These are phyloP conservation scores for Melanotus villosus DNA, from an alignment of 2,888 invertebrate genomes.

Conservation along the genomic window DNA sequence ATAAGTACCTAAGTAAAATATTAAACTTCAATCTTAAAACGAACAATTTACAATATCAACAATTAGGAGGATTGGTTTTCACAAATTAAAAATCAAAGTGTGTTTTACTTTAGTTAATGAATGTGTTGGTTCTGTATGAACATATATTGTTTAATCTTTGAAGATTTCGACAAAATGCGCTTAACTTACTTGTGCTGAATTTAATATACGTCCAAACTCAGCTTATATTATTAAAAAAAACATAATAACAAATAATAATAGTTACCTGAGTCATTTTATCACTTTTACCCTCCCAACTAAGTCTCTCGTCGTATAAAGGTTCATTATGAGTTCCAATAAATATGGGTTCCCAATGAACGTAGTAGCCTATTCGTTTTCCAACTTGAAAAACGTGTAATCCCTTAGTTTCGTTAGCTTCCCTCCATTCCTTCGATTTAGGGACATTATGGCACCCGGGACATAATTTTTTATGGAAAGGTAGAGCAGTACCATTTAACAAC, in stretches of 20 bases:
- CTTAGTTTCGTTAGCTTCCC: constrained; percentile 78
- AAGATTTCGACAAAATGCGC: no score
- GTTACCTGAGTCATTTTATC: constrained; percentile 96
- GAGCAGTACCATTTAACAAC: constrained; percentile 83
- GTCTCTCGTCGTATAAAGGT: constrained; percentile 90
- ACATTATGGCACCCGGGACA: constrained; percentile 92
- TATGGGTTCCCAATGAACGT: constrained; percentile 93
- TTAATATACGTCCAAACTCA: no score
- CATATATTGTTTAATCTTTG: no score
- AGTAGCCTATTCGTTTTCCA: constrained; percentile 85
- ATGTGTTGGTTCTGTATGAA: no score
- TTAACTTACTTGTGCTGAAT: no score
- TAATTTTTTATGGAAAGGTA: constrained; percentile 92
- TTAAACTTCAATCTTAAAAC: no score
- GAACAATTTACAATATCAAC: no score
- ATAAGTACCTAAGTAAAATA: no score
- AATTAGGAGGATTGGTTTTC: no score
- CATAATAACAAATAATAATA: background rate
- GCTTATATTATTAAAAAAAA: no score
- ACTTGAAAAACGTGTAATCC: constrained; percentile 86
- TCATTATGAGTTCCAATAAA: constrained; percentile 92
- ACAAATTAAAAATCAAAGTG: no score
- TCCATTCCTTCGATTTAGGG: constrained; percentile 89
- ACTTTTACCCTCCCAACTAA: constrained; percentile 95
- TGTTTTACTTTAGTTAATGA: no score